phyloP scores from a whole-genome alignment of 2,888 invertebrate species.

The Diplazon laetatorius region DNA sequence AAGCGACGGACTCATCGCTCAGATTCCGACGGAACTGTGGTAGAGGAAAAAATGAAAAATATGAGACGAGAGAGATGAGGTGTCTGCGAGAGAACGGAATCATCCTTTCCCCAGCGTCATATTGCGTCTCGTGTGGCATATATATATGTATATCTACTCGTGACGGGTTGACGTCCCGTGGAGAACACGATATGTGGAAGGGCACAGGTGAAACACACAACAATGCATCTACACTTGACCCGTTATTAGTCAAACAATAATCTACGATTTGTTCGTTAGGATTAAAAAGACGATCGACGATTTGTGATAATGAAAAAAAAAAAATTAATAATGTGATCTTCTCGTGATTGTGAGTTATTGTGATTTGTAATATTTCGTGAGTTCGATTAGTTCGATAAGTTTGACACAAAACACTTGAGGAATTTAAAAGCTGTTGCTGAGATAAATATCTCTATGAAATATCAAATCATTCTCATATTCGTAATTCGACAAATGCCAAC shows the following conservation, averaged over 20 bases:
- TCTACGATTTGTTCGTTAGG: background rate
- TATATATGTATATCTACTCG: background rate
- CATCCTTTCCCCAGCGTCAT: constrained; percentile 12
- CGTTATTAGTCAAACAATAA: constrained; percentile 9
- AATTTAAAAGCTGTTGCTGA: too few relatives aligned
- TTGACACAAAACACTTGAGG: too few relatives aligned
- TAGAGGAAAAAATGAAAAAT: constrained; percentile 5
- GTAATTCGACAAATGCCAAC: too few relatives aligned
- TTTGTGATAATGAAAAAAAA: background rate
- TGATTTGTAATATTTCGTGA: constrained; percentile 1
- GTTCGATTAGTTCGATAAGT: too few relatives aligned
- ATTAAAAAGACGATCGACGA: background rate
- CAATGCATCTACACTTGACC: constrained; percentile 34
- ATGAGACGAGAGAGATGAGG: constrained; percentile 32
- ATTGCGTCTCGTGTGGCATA: constrained; percentile 1
- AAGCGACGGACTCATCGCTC: constrained; percentile 46
- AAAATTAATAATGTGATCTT: too few relatives aligned
- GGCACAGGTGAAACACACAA: constrained; percentile 34
- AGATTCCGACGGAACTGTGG: constrained; percentile 29
- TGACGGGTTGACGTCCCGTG: background rate
- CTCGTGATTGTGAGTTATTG: background rate
- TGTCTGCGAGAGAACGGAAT: constrained; percentile 32
- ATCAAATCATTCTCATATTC: too few relatives aligned
- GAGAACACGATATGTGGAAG: background rate
- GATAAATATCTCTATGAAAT: too few relatives aligned